phyloP scores from a whole-genome alignment of 2,888 invertebrate species.

The Drosophila atripex region DNA sequence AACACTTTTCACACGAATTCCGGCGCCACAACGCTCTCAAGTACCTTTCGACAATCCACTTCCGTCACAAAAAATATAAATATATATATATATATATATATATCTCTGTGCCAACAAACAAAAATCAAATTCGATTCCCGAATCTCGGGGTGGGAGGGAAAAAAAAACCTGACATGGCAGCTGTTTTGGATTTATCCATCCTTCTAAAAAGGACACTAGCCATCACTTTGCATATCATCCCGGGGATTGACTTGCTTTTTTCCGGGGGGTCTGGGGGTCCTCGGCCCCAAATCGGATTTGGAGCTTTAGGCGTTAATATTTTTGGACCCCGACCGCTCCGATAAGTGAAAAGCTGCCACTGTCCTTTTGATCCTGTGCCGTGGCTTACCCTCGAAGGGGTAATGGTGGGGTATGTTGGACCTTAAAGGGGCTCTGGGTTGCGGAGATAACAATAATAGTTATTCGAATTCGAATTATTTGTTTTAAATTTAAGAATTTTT shows the following conservation, averaged over 20 bases:
- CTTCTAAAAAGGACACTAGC: background rate
- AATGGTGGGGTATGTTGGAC: background rate
- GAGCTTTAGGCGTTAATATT: constrained; percentile 78
- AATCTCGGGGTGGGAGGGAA: constrained; percentile 41
- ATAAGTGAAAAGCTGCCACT: constrained; percentile 66
- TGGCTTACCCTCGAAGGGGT: constrained; percentile 22
- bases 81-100: too few relatives aligned
- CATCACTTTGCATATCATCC: constrained; percentile 8
- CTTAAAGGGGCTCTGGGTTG: too few relatives aligned
- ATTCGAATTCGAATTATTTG: too few relatives aligned
- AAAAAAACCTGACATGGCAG: background rate
- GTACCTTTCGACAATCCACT: constrained; percentile 35
- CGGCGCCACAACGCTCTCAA: constrained; percentile 69
- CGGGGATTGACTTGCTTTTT: constrained; percentile 23
- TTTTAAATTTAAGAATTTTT: too few relatives aligned
- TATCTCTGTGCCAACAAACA: too few relatives aligned
- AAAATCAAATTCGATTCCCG: background rate
- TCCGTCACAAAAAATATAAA: background rate
- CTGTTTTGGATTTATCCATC: constrained; percentile 2
- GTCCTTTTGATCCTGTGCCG: constrained; percentile 61
- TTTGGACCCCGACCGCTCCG: constrained; percentile 62
- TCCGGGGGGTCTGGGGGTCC: constrained; percentile 18
- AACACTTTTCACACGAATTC: constrained; percentile 65
- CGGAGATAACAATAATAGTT: too few relatives aligned
- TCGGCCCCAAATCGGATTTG: constrained; percentile 67